phyloP scores from a whole-genome alignment of 2,113 vertebrate genomes.

The Zeus faber region DNA sequence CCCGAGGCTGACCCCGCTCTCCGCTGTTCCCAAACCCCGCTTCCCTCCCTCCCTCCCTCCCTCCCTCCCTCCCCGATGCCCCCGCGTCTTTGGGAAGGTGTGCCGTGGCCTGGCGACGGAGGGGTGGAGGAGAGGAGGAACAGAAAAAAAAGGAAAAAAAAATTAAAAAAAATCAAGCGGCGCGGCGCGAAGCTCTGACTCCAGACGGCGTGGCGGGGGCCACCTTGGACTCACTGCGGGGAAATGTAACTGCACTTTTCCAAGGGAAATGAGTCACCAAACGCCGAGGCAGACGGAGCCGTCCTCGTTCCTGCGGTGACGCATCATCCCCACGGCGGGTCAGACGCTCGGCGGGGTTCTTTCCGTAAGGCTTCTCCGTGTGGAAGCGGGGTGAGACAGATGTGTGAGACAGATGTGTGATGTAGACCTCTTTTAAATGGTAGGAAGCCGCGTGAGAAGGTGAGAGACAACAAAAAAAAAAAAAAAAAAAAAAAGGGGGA shows the following conservation, averaged over 20 bases:
- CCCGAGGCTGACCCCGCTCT: conserved; percentile 9
- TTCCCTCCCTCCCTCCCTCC: background rate
- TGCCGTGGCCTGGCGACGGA: no score
- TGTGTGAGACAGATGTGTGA: conserved; percentile 8
- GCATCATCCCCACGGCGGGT: background rate
- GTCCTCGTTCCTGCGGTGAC: conserved; percentile 11
- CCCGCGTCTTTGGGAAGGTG: no score
- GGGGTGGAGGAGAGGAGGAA: background rate
- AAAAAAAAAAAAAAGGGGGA: conserved; percentile 18
- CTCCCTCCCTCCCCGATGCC: conserved; percentile 7
- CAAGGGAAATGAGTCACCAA: no score
- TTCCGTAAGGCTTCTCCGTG: conserved; percentile 17
- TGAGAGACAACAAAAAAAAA: no score
- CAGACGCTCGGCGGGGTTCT: background rate
- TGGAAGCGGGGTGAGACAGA: conserved; percentile 16
- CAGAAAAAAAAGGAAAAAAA: conserved; percentile 11
- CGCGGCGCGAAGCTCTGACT: background rate
- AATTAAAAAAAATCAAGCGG: background rate
- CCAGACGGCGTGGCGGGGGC: no score
- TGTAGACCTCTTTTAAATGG: conserved; percentile 1
- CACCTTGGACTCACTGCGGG: no score
- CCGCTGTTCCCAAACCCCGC: conserved; percentile 6
- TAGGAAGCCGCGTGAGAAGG: no score
- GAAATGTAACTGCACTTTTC: no score
- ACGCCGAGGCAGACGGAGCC: background rate